Percentiles rank a stretch among this genome's conserved stretches.
These are phyloP conservation scores for Amblyornis subalaris DNA, from an alignment of 2,113 vertebrate genomes.

Conservation along the genomic window DNA sequence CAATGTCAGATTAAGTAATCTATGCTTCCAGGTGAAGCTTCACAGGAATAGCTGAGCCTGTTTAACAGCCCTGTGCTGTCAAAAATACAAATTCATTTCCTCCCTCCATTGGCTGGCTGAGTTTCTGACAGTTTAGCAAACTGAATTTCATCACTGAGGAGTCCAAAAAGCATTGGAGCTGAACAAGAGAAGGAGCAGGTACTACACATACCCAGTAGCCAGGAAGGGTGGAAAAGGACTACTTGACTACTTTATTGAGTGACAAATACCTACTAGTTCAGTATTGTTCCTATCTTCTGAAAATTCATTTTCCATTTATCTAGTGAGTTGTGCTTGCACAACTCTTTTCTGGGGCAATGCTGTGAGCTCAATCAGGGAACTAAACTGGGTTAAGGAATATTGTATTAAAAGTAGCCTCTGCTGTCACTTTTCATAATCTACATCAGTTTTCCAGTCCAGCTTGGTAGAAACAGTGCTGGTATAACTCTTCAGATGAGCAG, in stretches of 20 bases:
- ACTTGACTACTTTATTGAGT: not conserved
- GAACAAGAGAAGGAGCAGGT: not conserved
- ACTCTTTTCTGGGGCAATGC: not conserved
- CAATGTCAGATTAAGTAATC: not conserved
- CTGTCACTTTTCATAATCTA: not conserved
- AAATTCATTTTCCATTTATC: not conserved
- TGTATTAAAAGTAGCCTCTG: not conserved
- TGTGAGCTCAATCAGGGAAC: not conserved
- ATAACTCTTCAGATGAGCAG: not conserved
- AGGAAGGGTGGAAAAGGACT: not conserved
- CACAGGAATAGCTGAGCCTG: not conserved
- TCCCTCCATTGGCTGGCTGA: not conserved
- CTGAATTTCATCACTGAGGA: not conserved
- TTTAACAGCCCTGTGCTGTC: not conserved
- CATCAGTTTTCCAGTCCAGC: not conserved
- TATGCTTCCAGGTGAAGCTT: constrained; percentile 4
- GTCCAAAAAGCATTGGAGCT: not conserved
- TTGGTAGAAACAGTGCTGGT: not conserved
- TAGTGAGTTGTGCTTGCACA: not conserved
- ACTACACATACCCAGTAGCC: not conserved
- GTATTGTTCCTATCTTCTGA: not conserved
- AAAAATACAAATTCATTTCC: not conserved
- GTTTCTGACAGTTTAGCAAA: not conserved
- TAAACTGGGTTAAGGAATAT: not conserved
- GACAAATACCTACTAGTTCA: not conserved